A percentile compares a stretch with the other conserved stretches of the same genome.
phyloP scores from a whole-genome alignment of 2,797 vertebrate genomes.

The Fistularia commersonii region DNA sequence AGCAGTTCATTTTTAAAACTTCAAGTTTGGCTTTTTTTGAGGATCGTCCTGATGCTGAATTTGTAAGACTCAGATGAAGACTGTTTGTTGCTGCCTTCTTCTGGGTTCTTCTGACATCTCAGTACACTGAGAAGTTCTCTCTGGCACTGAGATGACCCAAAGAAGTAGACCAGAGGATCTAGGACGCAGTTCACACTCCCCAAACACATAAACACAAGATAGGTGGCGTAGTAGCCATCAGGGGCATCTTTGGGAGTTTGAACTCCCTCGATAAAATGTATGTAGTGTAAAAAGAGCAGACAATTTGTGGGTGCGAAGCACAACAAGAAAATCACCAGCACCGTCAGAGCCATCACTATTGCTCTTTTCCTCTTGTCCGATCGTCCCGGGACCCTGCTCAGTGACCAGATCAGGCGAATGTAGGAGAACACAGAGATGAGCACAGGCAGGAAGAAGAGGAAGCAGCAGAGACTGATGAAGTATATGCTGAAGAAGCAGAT shows the following conservation, averaged over 20 bases:
- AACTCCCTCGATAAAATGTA: slow-evolving; percentile 40
- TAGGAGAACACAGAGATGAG: slow-evolving; percentile 82
- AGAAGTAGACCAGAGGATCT: slow-evolving; percentile 90
- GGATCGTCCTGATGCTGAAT: slow-evolving; percentile 51
- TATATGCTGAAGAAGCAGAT: slow-evolving; percentile 63
- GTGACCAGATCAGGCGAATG: slow-evolving; percentile 72
- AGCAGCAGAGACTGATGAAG: slow-evolving; percentile 76
- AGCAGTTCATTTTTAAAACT: slow-evolving; percentile 9
- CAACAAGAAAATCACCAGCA: slow-evolving; percentile 83
- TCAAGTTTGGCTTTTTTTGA: slow-evolving; percentile 32
- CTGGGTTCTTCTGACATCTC: slow-evolving; percentile 56
- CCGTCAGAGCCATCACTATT: slow-evolving; percentile 74
- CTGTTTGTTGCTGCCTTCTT: slow-evolving; percentile 29
- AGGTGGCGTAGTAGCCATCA: slow-evolving; percentile 79
- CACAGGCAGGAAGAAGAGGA: slow-evolving; percentile 83
- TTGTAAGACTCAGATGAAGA: slow-evolving; percentile 38
- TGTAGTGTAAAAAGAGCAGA: slow-evolving; percentile 81
- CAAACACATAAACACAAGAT: slow-evolving; percentile 83
- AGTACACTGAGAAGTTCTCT: slow-evolving; percentile 72
- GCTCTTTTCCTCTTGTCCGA: slow-evolving; percentile 77
- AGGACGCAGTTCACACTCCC: slow-evolving; percentile 87
- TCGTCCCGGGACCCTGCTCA: slow-evolving; percentile 57
- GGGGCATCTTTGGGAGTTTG: background rate
- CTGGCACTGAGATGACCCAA: slow-evolving; percentile 89
- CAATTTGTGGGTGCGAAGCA: slow-evolving; percentile 88